Evolutionary conservation across 2,888 invertebrate genomes (phyloP).

Genomic region (Napeogenes sylphis): DNA sequence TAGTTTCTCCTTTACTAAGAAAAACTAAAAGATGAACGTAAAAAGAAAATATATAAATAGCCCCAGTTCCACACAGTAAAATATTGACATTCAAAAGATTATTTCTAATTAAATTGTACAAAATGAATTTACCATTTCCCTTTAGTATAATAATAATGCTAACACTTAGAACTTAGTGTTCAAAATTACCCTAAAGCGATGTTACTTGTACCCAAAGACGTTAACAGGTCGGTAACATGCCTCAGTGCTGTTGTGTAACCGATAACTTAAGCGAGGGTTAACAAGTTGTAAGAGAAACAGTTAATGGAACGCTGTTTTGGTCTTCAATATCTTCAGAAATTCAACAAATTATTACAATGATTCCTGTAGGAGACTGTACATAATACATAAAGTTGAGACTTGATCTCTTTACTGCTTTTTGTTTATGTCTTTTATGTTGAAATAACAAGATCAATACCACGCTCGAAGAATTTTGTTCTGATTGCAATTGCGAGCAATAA

Average conservation of each 20-base stretch:
- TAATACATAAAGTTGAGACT: too few relatives aligned
- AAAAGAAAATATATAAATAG: too few relatives aligned
- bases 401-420: too few relatives aligned
- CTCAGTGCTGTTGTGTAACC: neutral
- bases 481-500: conserved; percentile 15
- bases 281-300: neutral
- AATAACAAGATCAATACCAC: neutral
- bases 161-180: neutral
- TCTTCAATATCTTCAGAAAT: too few relatives aligned
- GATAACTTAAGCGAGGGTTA: neutral
- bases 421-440: too few relatives aligned
- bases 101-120: neutral
- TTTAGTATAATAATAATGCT: neutral
- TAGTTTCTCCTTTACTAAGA: too few relatives aligned
- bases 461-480: conserved; percentile 11
- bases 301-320: neutral
- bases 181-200: neutral
- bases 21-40: too few relatives aligned
- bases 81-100: neutral
- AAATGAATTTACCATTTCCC: too few relatives aligned
- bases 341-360: too few relatives aligned
- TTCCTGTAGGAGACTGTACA: too few relatives aligned
- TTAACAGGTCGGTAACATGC: conserved; percentile 1
- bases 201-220: conserved; percentile 4
- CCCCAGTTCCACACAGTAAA: too few relatives aligned